A percentile compares a stretch with the other conserved stretches of the same genome.
Conservation (phyloP, 2,797 vertebrate species). For the Gallirallus australis region DNA sequence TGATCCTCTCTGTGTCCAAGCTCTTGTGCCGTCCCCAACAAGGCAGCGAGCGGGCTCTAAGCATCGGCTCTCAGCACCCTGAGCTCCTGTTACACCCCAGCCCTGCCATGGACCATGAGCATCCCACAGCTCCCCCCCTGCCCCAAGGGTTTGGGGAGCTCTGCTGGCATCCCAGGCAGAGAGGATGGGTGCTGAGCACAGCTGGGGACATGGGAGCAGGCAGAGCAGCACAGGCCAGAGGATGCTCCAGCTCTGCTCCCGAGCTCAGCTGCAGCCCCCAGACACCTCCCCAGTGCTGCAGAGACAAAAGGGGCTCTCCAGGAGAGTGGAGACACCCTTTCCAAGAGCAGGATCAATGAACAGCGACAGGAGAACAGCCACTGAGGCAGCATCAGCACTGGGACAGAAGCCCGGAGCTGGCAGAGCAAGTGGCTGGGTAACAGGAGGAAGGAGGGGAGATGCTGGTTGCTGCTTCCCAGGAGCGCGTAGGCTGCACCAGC, state of each 20-base stretch:
- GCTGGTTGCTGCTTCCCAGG: fast-evolving
- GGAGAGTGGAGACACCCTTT: not conserved
- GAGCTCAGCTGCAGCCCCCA: not conserved
- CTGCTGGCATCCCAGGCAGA: fast-evolving
- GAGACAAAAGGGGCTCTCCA: not conserved
- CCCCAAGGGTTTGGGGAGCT: not conserved
- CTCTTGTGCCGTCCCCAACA: fast-evolving
- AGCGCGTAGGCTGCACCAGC: fast-evolving
- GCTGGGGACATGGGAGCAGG: not conserved
- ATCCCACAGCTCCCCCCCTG: not conserved
- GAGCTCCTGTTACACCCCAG: not conserved
- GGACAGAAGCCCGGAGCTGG: not conserved
- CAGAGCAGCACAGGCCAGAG: not conserved
- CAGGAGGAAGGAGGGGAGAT: fast-evolving
- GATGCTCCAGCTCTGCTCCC: not conserved
- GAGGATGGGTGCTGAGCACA: fast-evolving
- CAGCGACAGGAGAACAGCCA: not conserved
- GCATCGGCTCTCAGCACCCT: not conserved
- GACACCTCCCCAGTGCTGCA: not conserved
- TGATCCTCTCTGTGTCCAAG: fast-evolving
- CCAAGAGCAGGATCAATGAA: not conserved
- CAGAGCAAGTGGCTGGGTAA: not conserved
- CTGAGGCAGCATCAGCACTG: not conserved
- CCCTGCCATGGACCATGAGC: not conserved
- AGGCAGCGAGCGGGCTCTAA: fast-evolving